phyloP scores from a whole-genome alignment of 2,888 invertebrate genomes.

The Drosophila paramelanica region DNA sequence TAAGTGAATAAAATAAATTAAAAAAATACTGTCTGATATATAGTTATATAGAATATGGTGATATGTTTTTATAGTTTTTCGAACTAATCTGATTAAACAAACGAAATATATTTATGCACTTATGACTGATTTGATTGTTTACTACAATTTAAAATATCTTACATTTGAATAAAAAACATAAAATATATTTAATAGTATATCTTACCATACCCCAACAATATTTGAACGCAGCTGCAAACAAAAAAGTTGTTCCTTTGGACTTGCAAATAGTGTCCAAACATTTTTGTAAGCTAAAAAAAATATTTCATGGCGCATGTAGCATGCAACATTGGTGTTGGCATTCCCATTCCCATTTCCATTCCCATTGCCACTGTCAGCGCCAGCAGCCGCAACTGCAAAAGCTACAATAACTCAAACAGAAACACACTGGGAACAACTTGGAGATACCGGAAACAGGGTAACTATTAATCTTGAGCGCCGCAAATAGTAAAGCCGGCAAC shows the following conservation, averaged over 20 bases:
- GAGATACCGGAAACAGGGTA: conserved; percentile 74
- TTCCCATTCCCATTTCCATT: conserved; percentile 47
- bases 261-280: conserved; percentile 48
- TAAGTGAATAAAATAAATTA: not conserved
- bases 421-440: conserved; percentile 57
- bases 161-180: not conserved
- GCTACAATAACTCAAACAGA: conserved; percentile 48
- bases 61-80: not conserved
- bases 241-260: conserved; percentile 16
- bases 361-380: conserved; percentile 23
- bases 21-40: conserved; percentile 5
- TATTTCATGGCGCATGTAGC: conserved; percentile 69
- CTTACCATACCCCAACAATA: not conserved
- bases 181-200: not conserved
- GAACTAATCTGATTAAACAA: not conserved
- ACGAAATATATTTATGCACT: not conserved
- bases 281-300: conserved; percentile 66
- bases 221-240: conserved; percentile 16
- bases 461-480: conserved; percentile 59
- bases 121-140: not conserved
- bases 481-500: conserved; percentile 43
- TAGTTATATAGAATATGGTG: too few relatives aligned
- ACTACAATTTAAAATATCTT: not conserved
- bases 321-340: conserved; percentile 59
- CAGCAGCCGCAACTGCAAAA: conserved; percentile 26